Evolutionary conservation across 1,140 invertebrate genomes (phyloP).

Genomic region (Drosophila azteca): DNA sequence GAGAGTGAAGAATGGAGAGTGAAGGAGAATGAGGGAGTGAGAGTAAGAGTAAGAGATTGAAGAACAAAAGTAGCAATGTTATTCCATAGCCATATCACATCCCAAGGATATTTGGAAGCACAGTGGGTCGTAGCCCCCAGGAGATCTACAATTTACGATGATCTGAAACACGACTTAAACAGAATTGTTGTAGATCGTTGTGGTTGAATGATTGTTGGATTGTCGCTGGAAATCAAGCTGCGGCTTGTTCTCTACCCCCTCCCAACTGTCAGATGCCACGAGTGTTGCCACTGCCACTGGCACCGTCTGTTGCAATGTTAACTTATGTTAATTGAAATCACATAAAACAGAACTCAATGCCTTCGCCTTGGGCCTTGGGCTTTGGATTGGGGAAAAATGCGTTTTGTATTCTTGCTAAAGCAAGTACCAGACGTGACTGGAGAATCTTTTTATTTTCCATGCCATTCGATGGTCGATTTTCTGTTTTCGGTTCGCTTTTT

Average conservation of each 20-base stretch:
- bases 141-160: background rate
- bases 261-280: too few relatives aligned
- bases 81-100: too few relatives aligned
- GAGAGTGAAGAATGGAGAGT: conserved; percentile 18
- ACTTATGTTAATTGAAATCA: conserved; percentile 43
- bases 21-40: background rate
- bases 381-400: conserved; percentile 38
- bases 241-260: conserved; percentile 31
- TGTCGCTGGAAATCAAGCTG: conserved; percentile 34
- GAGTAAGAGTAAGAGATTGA: too few relatives aligned
- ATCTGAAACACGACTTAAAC: conserved; percentile 17
- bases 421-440: conserved; percentile 23
- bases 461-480: background rate
- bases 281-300: too few relatives aligned
- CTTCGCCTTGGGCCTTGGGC: conserved; percentile 27
- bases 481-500: background rate
- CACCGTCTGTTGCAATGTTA: conserved; percentile 15
- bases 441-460: conserved; percentile 40
- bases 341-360: conserved; percentile 37
- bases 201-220: background rate
- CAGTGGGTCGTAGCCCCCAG: background rate
- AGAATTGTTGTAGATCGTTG: conserved; percentile 1
- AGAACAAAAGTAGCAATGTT: too few relatives aligned
- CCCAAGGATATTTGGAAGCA: too few relatives aligned
- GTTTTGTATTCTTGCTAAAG: conserved; percentile 4